Evolutionary conservation across 2,113 vertebrate genomes (phyloP), one percentile per base, ranked within the genome.

Genomic region (Calidris pygmaea): DNA sequence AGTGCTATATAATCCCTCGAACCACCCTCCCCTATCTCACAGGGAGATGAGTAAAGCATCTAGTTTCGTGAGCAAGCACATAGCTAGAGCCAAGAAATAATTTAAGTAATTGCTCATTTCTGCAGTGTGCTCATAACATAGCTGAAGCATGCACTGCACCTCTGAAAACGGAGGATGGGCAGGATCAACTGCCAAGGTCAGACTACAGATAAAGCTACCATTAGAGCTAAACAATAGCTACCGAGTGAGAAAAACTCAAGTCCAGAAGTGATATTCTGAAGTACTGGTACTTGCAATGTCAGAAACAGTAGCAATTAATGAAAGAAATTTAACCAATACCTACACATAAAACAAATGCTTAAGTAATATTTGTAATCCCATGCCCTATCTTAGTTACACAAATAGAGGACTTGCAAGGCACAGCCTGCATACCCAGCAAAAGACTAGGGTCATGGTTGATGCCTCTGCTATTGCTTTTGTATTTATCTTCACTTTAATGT

Each of bases 11-110:
- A 79, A 90, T 58, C 87, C 74, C 71, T 68, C 63, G 0, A 85
- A 48, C 41, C 85, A 92, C 66, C 27, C 62, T 96, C 77, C 82
- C 22, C 29, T 93, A 86, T 73, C 92, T 88, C 92, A 90, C 71
- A 83, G 82, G 74, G 62, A 85, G 63, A 96, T 94, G 80, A 96
- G 76, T 95, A 95, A 96, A 94, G 34, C 68, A 72, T 27, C 30
- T 83, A 78, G 35, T 52, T 93, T 68, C 6, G 5, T 93, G 81
- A 94, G 71, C 91, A 94, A 91, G 87, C 74, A 82, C 35, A 60
- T 27, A 85, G 23, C 53, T 89, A 94, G 91, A 90, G 66, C 71
- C 78, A 91, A 87, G 43, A 91, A 81, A 85, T 62, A 66, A 84
- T 68, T 77, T 75, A 71, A 90, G 78, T 85, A 91, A 85, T 91